phyloP scores from a whole-genome alignment of 2,797 vertebrate genomes.

The Phyllotis vaccarum region DNA sequence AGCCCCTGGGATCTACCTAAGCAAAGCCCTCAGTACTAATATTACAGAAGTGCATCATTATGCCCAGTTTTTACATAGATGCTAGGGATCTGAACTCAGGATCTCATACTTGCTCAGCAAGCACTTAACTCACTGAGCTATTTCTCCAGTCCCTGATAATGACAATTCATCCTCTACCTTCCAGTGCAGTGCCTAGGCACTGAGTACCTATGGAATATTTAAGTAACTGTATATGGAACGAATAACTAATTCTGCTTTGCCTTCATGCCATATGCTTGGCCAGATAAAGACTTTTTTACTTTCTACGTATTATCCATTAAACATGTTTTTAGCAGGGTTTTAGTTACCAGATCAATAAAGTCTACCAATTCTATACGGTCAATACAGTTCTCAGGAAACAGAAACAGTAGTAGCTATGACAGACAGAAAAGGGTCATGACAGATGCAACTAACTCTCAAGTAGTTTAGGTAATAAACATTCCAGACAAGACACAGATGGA shows the following conservation, averaged over 20 bases:
- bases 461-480: neutral
- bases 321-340: slow-evolving; percentile 24
- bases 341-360: neutral
- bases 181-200: neutral
- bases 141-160: neutral
- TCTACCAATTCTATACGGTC: slow-evolving; percentile 20
- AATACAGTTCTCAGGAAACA: slow-evolving; percentile 50
- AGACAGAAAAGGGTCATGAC: neutral
- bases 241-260: slow-evolving; percentile 50
- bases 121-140: neutral
- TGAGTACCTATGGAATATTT: neutral
- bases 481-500: neutral
- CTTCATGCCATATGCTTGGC: slow-evolving; percentile 12
- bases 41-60: neutral
- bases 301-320: slow-evolving; percentile 45
- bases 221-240: neutral
- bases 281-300: slow-evolving; percentile 34
- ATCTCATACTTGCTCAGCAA: neutral
- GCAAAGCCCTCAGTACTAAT: neutral
- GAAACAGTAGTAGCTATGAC: neutral
- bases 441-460: slow-evolving; percentile 33
- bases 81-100: neutral
- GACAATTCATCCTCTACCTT: neutral
- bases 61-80: neutral
- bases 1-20: neutral